Conservation (phyloP, 2,888 invertebrate genomes). For the Agonopterix alstromeriana region DNA sequence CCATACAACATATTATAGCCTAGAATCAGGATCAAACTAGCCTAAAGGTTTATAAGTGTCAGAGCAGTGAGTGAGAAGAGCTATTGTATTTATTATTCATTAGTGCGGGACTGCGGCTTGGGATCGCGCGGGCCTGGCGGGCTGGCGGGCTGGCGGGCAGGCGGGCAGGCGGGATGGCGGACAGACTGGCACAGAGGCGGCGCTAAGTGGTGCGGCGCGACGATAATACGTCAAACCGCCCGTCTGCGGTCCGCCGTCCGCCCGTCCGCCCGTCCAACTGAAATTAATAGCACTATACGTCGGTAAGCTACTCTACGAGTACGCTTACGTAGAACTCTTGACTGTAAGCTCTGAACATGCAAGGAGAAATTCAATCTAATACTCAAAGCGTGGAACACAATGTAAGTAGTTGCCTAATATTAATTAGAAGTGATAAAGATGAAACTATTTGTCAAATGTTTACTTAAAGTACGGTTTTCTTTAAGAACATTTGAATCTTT, state of each 20-base stretch:
- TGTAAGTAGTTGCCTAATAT: no score
- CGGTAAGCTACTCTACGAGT: constrained; percentile 13
- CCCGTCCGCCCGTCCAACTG: constrained; percentile 21
- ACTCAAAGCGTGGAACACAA: no score
- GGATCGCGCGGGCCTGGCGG: constrained; percentile 1
- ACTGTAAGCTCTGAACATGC: constrained; percentile 1
- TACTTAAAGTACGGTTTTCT: no score
- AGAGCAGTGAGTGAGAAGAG: constrained; percentile 8
- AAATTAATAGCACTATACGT: constrained; percentile 41
- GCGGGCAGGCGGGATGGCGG: neutral
- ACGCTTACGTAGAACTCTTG: constrained; percentile 9
- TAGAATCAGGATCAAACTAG: neutral
- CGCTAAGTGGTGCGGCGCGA: constrained; percentile 45
- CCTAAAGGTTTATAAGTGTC: constrained; percentile 10
- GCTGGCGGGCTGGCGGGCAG: neutral
- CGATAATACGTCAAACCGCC: constrained; percentile 60
- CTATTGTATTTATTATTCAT: constrained; percentile 16
- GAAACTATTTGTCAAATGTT: no score
- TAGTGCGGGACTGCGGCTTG: constrained; percentile 3
- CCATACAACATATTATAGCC: no score
- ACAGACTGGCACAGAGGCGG: constrained; percentile 14
- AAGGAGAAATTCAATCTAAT: no score
- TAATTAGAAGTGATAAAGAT: no score
- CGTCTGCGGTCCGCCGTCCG: constrained; percentile 33
- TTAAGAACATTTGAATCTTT: no score